Evolutionary conservation across 1,140 invertebrate species (phyloP).

Genomic region (Copidosoma floridanum): DNA sequence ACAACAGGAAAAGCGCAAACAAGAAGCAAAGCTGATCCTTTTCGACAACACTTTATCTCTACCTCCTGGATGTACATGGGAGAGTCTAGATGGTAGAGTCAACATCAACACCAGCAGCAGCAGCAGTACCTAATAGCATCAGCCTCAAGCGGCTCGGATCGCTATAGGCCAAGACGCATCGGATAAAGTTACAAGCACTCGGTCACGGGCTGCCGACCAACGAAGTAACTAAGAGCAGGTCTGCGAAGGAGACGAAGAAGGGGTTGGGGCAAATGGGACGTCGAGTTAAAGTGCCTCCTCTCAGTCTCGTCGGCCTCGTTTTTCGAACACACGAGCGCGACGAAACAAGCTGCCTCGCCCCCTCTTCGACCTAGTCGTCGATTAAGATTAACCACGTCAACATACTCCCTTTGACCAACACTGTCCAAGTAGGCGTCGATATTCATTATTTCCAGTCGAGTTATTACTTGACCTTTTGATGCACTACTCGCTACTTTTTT

Average conservation of each 20-base stretch:
- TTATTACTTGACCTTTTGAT: conserved; percentile 6
- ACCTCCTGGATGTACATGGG: no score
- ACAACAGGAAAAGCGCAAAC: not conserved
- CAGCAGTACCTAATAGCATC: not conserved
- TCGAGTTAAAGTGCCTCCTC: conserved; percentile 18
- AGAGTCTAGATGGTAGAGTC: no score
- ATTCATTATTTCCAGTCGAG: not conserved
- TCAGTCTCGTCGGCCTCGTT: conserved; percentile 18
- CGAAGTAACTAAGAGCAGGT: conserved; percentile 10
- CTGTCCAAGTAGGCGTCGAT: no score
- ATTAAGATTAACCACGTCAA: conserved; percentile 51
- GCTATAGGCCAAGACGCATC: not conserved
- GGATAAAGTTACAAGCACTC: conserved; percentile 30
- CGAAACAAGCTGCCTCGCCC: not conserved
- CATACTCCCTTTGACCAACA: no score
- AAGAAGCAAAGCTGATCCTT: not conserved
- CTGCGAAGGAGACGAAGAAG: no score
- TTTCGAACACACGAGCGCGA: not conserved
- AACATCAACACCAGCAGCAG: no score
- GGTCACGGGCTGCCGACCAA: conserved; percentile 27
- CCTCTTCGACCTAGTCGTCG: conserved; percentile 6
- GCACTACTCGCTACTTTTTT: not conserved
- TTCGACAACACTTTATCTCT: no score
- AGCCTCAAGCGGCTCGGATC: not conserved
- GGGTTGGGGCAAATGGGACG: no score